A percentile compares a stretch with the other conserved stretches of the same genome.
phyloP scores from a whole-genome alignment of 2,888 invertebrate species.

The Amphimallon solstitiale region DNA sequence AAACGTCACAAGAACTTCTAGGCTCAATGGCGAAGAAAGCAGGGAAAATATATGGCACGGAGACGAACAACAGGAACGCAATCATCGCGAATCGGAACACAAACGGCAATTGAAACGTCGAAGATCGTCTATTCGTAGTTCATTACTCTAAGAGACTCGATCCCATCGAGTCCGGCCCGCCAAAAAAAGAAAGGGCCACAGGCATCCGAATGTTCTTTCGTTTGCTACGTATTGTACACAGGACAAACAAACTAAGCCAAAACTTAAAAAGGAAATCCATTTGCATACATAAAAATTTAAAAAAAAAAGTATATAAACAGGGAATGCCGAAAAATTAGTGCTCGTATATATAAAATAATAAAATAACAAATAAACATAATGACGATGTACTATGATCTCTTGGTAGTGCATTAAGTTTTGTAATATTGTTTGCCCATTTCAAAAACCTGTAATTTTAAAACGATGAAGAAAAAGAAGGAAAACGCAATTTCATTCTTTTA shows the following conservation, averaged over 20 bases:
- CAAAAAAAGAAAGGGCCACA: background rate
- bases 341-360: background rate
- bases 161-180: background rate
- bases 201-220: conserved; percentile 4
- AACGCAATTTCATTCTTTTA: background rate
- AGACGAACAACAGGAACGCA: conserved; percentile 64
- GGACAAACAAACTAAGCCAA: background rate
- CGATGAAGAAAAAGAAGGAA: background rate
- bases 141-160: conserved; percentile 24
- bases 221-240: background rate
- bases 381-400: conserved; percentile 12
- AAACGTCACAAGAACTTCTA: conserved; percentile 93
- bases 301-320: background rate
- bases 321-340: conserved; percentile 18
- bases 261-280: background rate
- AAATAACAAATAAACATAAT: background rate
- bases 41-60: conserved; percentile 97
- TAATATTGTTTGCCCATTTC: background rate
- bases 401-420: background rate
- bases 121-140: background rate
- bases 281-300: background rate
- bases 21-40: conserved; percentile 98
- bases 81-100: conserved; percentile 67
- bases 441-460: background rate
- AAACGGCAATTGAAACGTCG: conserved; percentile 65